Conservation (phyloP, 2,888 invertebrate species). For the Cyclophora albipunctata region DNA sequence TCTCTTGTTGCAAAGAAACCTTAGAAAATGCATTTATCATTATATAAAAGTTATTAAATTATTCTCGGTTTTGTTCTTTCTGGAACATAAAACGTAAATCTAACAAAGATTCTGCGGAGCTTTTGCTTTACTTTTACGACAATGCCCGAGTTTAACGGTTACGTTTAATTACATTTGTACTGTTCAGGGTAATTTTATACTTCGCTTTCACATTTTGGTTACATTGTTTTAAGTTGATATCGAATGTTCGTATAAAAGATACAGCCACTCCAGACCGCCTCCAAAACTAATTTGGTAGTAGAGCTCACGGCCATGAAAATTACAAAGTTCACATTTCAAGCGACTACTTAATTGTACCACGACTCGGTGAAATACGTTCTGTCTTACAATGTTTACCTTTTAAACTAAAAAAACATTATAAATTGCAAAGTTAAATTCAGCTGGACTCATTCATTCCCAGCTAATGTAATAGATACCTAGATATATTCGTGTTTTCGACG, state of each 20-base stretch:
- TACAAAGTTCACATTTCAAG: slow-evolving; percentile 34
- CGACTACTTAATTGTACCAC: slow-evolving; percentile 13
- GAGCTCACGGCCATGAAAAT: slow-evolving; percentile 31
- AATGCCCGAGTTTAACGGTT: slow-evolving; percentile 52
- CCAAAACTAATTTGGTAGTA: slow-evolving; percentile 45
- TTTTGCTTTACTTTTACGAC: slow-evolving; percentile 56
- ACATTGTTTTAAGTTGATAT: slow-evolving; percentile 63
- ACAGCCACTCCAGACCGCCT: slow-evolving; percentile 40
- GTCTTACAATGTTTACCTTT: slow-evolving; percentile 3
- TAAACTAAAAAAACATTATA: neutral
- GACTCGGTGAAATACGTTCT: slow-evolving; percentile 4
- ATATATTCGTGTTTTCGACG: no score
- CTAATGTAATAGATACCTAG: no score
- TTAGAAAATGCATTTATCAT: slow-evolving; percentile 31
- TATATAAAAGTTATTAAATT: slow-evolving; percentile 35
- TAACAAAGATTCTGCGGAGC: slow-evolving; percentile 48
- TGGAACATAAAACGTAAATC: slow-evolving; percentile 44
- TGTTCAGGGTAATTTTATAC: slow-evolving; percentile 49
- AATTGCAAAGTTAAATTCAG: no score
- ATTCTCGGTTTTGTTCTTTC: slow-evolving; percentile 37
- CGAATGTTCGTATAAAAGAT: slow-evolving; percentile 51
- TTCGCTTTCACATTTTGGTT: slow-evolving; percentile 51
- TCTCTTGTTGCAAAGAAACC: slow-evolving; percentile 11
- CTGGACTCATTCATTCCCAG: no score
- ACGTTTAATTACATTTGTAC: slow-evolving; percentile 58